phyloP scores from a whole-genome alignment of 2,888 invertebrate genomes.

The Xestia c-nigrum region DNA sequence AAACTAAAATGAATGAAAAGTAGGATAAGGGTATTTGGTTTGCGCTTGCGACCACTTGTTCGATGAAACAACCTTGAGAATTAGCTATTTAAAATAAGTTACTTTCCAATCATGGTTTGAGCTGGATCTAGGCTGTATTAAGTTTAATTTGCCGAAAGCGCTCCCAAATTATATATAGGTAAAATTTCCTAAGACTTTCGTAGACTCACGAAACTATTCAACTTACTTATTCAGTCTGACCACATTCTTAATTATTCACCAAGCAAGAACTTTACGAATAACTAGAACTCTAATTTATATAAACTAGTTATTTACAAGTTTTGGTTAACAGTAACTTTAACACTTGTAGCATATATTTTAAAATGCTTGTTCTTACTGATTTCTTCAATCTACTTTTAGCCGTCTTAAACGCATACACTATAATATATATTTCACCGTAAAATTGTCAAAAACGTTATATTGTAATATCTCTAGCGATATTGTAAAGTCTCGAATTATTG shows the following conservation, averaged over 20 bases:
- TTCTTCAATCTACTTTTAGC: not conserved
- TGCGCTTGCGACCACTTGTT: not conserved
- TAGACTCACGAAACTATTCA: constrained; percentile 1
- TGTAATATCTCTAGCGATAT: no score
- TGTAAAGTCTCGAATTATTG: no score
- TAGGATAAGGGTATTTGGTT: no score
- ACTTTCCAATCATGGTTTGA: not conserved
- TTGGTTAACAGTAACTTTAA: not conserved
- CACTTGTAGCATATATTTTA: not conserved
- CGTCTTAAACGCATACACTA: not conserved
- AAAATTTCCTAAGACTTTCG: not conserved
- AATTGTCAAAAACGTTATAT: no score
- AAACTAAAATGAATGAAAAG: no score
- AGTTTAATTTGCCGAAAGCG: not conserved
- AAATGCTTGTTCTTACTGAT: not conserved
- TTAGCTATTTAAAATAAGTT: not conserved
- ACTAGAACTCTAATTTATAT: constrained; percentile 21
- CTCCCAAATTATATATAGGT: not conserved
- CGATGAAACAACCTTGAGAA: not conserved
- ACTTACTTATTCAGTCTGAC: constrained; percentile 11
- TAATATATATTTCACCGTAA: no score
- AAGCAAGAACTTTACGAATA: constrained; percentile 22
- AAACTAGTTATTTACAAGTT: constrained; percentile 27
- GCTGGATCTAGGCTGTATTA: not conserved
- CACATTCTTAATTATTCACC: constrained; percentile 36